A percentile compares a stretch with the other conserved stretches of the same genome.
Evolutionary conservation across 2,888 invertebrate species (phyloP).

Genomic region (Rhamphomyia laevipes): DNA sequence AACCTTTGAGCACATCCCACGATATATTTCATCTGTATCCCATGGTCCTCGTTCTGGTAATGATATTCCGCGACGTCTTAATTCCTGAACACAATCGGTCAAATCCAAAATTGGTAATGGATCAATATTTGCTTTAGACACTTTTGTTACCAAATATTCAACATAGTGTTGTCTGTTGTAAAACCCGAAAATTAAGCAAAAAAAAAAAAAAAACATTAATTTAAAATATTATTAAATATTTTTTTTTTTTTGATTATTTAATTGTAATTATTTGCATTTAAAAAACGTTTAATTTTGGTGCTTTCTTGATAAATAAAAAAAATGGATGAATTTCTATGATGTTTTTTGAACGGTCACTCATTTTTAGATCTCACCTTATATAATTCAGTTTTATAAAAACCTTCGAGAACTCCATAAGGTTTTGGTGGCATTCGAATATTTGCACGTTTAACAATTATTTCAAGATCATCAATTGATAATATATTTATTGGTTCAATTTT

Average conservation of each 20-base stretch:
- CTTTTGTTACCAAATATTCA: slow-evolving; percentile 84
- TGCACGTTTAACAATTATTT: slow-evolving; percentile 64
- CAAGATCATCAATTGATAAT: slow-evolving; percentile 68
- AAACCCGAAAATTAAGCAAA: slow-evolving; percentile 16
- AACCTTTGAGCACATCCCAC: slow-evolving; percentile 75
- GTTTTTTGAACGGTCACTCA: too few species aligned
- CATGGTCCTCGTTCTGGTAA: slow-evolving; percentile 71
- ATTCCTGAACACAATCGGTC: slow-evolving; percentile 75
- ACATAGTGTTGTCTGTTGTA: slow-evolving; percentile 85
- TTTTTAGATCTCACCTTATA: slow-evolving; percentile 42
- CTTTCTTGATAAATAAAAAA: too few species aligned
- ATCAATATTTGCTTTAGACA: slow-evolving; percentile 74
- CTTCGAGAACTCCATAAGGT: slow-evolving; percentile 60
- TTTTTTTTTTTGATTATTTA: neutral
- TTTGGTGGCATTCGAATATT: slow-evolving; percentile 62
- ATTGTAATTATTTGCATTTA: slow-evolving; percentile 3
- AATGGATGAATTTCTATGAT: too few species aligned
- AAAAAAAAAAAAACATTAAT: neutral
- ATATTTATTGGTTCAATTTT: slow-evolving; percentile 66
- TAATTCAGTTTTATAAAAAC: slow-evolving; percentile 50
- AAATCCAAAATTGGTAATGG: slow-evolving; percentile 80
- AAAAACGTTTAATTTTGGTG: neutral
- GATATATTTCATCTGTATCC: slow-evolving; percentile 75
- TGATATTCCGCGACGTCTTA: slow-evolving; percentile 71
- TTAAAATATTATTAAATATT: too few species aligned